phyloP scores from a whole-genome alignment of 2,797 vertebrate species.

The Pseudocheirus occidentalis region DNA sequence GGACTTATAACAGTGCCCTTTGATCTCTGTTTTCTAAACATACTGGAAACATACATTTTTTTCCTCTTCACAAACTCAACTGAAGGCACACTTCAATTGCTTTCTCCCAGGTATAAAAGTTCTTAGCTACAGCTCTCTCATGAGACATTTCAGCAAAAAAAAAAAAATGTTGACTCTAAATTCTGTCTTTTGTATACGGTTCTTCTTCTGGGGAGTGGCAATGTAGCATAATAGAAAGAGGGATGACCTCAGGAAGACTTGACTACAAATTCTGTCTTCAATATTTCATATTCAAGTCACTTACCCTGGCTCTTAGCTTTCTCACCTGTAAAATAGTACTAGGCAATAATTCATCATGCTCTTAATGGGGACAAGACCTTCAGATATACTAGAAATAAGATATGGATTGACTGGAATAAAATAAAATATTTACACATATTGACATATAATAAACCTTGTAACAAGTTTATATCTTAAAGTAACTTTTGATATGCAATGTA shows the following conservation, averaged over 20 bases:
- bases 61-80: background rate
- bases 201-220: background rate
- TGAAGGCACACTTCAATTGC: background rate
- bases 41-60: background rate
- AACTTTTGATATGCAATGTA: background rate
- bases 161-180: slow-evolving; percentile 61
- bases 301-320: background rate
- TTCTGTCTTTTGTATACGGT: slow-evolving; percentile 38
- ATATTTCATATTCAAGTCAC: background rate
- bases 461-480: background rate
- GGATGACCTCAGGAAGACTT: background rate
- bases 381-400: background rate
- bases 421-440: background rate
- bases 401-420: background rate
- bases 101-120: background rate
- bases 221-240: background rate
- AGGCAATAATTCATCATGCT: background rate
- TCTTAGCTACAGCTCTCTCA: background rate
- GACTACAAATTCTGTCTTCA: background rate
- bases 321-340: background rate
- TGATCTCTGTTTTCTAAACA: background rate
- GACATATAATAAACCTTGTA: background rate
- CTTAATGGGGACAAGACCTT: no score
- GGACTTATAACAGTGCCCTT: background rate
- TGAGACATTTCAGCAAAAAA: slow-evolving; percentile 25